phyloP scores from a whole-genome alignment of 2,113 vertebrate genomes.

The Strix uralensis region DNA sequence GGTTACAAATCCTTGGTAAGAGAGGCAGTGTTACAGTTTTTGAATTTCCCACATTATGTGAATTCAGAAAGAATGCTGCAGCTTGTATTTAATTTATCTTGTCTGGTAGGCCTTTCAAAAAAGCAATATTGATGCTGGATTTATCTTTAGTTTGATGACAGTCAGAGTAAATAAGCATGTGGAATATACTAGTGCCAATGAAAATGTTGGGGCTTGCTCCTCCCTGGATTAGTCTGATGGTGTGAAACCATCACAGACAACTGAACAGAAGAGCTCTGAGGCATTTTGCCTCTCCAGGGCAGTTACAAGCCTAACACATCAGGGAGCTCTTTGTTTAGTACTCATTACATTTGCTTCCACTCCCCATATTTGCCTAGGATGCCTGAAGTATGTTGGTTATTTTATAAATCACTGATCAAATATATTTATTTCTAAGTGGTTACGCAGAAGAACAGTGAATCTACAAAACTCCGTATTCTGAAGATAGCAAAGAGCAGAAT shows the following conservation, averaged over 20 bases:
- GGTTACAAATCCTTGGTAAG: conserved; percentile 73
- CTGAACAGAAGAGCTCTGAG: background rate
- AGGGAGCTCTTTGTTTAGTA: background rate
- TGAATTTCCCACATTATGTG: conserved; percentile 62
- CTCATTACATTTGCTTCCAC: background rate
- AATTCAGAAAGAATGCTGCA: conserved; percentile 57
- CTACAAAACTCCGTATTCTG: background rate
- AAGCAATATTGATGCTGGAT: conserved; percentile 33
- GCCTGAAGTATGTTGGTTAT: background rate
- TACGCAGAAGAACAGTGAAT: background rate
- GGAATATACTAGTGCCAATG: background rate
- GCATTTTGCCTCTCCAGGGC: background rate
- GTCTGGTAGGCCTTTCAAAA: conserved; percentile 32
- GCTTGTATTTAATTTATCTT: conserved; percentile 44
- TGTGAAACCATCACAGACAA: background rate
- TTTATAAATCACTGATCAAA: background rate
- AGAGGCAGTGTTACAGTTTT: conserved; percentile 45
- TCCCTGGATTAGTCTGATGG: background rate
- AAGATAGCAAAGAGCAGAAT: background rate
- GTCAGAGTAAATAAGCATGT: conserved; percentile 19
- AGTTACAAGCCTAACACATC: background rate
- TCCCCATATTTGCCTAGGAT: background rate
- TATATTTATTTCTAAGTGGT: background rate
- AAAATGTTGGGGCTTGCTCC: conserved; percentile 21
- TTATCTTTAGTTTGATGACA: conserved; percentile 50